These are phyloP conservation scores for Ctenopoma kingsleyae DNA, from an alignment of 2,797 vertebrate genomes.

Conservation along the genomic window DNA sequence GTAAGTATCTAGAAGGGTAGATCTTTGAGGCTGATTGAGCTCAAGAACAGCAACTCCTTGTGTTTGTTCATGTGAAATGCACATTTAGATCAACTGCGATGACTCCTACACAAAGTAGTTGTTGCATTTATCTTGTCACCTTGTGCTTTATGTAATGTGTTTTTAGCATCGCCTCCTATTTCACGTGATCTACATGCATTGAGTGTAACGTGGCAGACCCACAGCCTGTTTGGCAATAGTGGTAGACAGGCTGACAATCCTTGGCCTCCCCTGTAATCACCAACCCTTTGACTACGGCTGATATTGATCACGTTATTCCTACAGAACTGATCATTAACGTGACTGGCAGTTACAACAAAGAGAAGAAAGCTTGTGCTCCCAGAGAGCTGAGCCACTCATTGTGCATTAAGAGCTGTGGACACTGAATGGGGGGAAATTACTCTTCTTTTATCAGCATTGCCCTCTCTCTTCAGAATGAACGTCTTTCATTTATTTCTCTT, in stretches of 20 bases:
- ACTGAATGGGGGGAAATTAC: constrained; percentile 67
- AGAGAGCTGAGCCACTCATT: constrained; percentile 68
- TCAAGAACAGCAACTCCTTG: neutral
- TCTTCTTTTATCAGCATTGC: constrained; percentile 74
- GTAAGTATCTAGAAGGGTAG: neutral
- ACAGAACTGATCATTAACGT: constrained; percentile 80
- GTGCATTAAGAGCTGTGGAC: constrained; percentile 73
- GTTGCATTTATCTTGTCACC: constrained; percentile 9
- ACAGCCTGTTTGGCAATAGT: constrained; percentile 42
- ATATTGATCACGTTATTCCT: constrained; percentile 83
- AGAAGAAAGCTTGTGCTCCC: constrained; percentile 69
- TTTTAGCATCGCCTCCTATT: constrained; percentile 20
- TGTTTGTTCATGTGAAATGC: constrained; percentile 9
- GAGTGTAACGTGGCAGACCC: constrained; percentile 33
- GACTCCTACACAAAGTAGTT: constrained; percentile 18
- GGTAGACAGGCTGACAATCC: constrained; percentile 65
- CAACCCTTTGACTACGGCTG: constrained; percentile 70
- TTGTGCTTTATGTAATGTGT: constrained; percentile 26
- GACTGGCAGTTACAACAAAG: constrained; percentile 82
- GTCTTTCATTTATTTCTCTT: constrained; percentile 76
- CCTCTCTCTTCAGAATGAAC: constrained; percentile 71
- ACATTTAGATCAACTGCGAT: constrained; percentile 12
- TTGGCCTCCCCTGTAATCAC: constrained; percentile 70
- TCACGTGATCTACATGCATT: constrained; percentile 30
- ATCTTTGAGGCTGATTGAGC: constrained; percentile 9